phyloP scores from a whole-genome alignment of 1,140 invertebrate genomes.

The Triops cancriformis region DNA sequence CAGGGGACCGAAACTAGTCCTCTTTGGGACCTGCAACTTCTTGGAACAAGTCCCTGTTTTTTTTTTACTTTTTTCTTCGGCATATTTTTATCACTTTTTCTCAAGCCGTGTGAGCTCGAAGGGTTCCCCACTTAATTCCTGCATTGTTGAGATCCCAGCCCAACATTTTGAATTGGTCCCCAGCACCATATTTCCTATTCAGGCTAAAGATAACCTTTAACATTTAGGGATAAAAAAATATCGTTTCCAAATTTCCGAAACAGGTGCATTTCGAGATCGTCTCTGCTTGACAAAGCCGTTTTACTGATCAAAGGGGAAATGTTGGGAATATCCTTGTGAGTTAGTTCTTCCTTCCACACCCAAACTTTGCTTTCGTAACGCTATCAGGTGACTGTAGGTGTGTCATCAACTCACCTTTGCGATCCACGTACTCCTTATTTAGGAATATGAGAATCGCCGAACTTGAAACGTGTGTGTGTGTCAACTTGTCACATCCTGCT shows the following conservation, averaged over 20 bases:
- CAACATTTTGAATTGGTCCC: not conserved
- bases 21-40: not conserved
- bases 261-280: no score
- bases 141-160: not conserved
- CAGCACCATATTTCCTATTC: no score
- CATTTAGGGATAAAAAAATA: no score
- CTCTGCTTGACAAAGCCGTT: no score
- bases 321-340: not conserved
- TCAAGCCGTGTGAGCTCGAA: no score
- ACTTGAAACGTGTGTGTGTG: not conserved
- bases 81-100: no score
- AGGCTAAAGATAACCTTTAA: no score
- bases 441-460: not conserved
- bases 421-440: not conserved
- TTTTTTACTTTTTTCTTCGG: not conserved
- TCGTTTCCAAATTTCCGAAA: no score
- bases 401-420: not conserved
- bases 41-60: not conserved
- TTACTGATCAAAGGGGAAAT: no score
- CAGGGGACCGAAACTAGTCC: constrained; percentile 12
- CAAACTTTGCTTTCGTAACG: not conserved
- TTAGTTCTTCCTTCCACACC: not conserved
- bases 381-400: not conserved
- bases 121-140: not conserved
- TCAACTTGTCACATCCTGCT: not conserved